Conservation (phyloP, 2,113 vertebrate species). For the Agapornis roseicollis region DNA sequence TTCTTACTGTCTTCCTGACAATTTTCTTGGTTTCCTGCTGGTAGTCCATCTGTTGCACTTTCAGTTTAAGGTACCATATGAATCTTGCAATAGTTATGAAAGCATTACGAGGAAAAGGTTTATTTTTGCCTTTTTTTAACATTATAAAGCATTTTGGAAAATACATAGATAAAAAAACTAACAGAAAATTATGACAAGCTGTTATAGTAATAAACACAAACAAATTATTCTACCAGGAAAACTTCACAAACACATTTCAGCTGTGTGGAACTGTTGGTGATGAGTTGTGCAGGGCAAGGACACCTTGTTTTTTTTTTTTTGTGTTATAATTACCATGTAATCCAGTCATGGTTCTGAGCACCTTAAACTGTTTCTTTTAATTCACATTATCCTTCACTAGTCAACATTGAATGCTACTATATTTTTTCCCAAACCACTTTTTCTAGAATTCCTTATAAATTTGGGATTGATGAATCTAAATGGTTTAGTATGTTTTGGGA, state of each 20-base stretch:
- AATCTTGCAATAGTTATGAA: slow-evolving; percentile 9
- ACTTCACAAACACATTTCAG: not conserved
- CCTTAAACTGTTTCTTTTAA: not conserved
- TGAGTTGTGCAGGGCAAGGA: not conserved
- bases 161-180: not conserved
- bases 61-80: not conserved
- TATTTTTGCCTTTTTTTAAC: not conserved
- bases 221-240: not conserved
- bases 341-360: not conserved
- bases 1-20: slow-evolving; percentile 22
- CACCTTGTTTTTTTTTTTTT: not conserved
- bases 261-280: not conserved
- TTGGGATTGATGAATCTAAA: not conserved
- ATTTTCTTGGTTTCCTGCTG: slow-evolving; percentile 2
- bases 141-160: not conserved
- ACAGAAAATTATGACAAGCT: not conserved
- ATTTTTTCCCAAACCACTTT: not conserved
- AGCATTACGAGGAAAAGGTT: not conserved
- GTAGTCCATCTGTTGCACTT: slow-evolving; percentile 31
- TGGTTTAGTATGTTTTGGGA: not conserved
- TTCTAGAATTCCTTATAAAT: not conserved
- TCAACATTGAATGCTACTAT: not conserved
- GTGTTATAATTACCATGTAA: not conserved
- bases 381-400: not conserved
- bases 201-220: not conserved